Conservation (phyloP, 2,113 vertebrate species). For the Lanius collurio region DNA sequence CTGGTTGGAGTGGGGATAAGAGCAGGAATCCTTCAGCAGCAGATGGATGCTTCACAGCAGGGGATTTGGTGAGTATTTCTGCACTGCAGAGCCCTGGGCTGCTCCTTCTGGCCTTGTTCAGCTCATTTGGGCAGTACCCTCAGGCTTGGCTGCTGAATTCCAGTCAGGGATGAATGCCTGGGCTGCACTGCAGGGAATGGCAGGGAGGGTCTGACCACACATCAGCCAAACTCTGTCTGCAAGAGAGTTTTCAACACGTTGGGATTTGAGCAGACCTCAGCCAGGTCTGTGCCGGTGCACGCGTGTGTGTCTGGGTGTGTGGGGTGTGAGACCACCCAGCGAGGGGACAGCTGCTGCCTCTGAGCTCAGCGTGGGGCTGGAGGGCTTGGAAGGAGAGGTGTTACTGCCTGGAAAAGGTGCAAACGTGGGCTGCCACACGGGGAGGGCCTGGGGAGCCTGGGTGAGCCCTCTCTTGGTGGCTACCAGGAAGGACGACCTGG, state of each 20-base stretch:
- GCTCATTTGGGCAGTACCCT: neutral
- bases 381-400: neutral
- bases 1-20: neutral
- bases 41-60: neutral
- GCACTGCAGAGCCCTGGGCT: neutral
- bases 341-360: neutral
- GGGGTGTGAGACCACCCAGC: neutral
- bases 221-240: neutral
- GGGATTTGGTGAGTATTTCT: neutral
- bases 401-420: neutral
- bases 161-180: neutral
- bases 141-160: neutral
- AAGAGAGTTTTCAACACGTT: neutral
- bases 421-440: neutral
- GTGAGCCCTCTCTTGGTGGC: neutral
- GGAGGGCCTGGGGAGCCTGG: neutral
- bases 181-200: neutral
- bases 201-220: neutral
- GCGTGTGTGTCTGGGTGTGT: neutral
- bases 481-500: neutral
- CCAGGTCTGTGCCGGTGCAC: neutral
- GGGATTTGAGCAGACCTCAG: neutral
- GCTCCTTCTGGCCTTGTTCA: neutral
- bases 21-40: neutral
- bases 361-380: neutral